phyloP scores from a whole-genome alignment of 2,113 vertebrate species.

The Galemys pyrenaicus region DNA sequence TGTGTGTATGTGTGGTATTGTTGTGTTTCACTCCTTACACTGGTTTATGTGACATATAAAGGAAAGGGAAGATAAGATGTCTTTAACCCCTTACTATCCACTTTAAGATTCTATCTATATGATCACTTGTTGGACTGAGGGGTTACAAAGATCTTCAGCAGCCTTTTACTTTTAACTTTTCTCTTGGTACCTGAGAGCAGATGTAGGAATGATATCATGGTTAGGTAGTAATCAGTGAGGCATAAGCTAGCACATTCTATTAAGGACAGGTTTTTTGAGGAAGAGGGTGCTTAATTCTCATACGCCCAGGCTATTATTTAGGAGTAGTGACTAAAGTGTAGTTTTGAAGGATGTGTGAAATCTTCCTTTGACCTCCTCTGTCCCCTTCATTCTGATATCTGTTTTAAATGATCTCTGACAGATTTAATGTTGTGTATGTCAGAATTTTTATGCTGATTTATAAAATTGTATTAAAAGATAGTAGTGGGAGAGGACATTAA shows the following conservation, averaged over 20 bases:
- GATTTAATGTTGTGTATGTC: neutral
- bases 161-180: conserved; percentile 41
- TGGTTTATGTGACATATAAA: conserved; percentile 43
- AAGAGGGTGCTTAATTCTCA: neutral
- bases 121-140: neutral
- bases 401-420: neutral
- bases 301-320: neutral
- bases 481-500: neutral
- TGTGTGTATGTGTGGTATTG: conserved; percentile 35
- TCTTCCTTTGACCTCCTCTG: neutral
- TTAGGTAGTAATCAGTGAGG: neutral
- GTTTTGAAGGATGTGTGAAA: conserved; percentile 30
- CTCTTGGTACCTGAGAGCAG: conserved; percentile 7
- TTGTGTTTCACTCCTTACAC: neutral
- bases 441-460: conserved; percentile 2
- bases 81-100: neutral
- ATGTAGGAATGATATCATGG: conserved; percentile 33
- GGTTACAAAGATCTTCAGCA: neutral
- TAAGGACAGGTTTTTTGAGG: neutral
- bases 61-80: neutral
- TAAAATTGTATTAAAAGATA: conserved; percentile 15
- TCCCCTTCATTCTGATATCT: neutral
- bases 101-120: neutral
- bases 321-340: neutral
- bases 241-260: conserved; percentile 5